These are phyloP conservation scores for Silurus meridionalis DNA, from an alignment of 2,113 vertebrate species.

Conservation along the genomic window DNA sequence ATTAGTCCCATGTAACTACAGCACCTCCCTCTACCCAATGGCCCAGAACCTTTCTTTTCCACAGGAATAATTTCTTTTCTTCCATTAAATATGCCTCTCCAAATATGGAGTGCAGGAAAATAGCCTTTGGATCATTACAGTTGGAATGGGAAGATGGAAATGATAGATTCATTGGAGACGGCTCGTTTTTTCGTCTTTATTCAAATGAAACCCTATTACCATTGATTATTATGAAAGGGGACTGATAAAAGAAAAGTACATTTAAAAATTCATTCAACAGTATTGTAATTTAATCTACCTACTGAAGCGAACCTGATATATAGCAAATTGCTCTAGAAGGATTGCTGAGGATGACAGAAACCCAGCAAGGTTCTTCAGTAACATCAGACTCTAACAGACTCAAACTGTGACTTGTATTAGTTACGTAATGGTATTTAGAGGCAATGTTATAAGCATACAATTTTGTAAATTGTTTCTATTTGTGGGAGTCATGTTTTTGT, in stretches of 20 bases:
- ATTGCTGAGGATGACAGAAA: background rate
- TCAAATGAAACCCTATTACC: constrained; percentile 26
- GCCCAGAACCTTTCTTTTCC: constrained; percentile 56
- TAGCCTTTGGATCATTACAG: constrained; percentile 64
- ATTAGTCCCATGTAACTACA: constrained; percentile 69
- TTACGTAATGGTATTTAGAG: background rate
- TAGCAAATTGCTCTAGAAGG: constrained; percentile 17
- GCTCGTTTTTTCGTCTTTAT: constrained; percentile 55
- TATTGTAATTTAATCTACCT: constrained; percentile 5
- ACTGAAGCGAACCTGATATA: background rate
- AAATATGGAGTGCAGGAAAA: constrained; percentile 57
- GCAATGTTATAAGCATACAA: background rate
- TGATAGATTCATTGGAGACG: constrained; percentile 63
- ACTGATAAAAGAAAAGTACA: constrained; percentile 13
- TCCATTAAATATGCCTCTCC: constrained; percentile 62
- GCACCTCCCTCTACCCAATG: constrained; percentile 62
- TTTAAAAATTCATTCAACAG: constrained; percentile 5
- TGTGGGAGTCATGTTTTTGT: background rate
- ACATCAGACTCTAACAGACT: background rate
- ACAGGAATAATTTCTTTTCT: constrained; percentile 44
- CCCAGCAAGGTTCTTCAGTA: background rate
- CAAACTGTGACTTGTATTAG: background rate
- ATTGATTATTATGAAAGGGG: constrained; percentile 5
- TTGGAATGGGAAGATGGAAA: constrained; percentile 60
- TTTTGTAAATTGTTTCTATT: background rate